phyloP scores from a whole-genome alignment of 2,888 invertebrate genomes.

The Eristalis intricaria region DNA sequence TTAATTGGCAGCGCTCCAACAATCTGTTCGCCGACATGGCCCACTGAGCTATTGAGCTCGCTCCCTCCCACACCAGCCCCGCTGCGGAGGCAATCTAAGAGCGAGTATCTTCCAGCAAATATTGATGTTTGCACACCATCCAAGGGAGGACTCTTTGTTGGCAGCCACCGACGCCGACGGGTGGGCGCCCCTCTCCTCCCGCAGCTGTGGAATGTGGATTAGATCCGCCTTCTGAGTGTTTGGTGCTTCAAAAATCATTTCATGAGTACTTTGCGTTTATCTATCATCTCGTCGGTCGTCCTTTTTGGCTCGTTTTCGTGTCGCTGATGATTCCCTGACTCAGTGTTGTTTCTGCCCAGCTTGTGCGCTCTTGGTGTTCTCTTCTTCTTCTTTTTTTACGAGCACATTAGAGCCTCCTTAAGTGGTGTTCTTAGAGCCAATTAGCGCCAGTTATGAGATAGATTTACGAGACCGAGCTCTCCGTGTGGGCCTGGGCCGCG shows the following conservation, averaged over 20 bases:
- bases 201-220: not conserved
- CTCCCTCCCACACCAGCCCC: not conserved
- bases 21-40: not conserved
- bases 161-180: not conserved
- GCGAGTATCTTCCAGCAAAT: constrained; percentile 6
- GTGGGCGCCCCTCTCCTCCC: not conserved
- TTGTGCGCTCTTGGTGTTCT: not conserved
- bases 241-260: constrained; percentile 1
- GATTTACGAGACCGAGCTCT: constrained; percentile 16
- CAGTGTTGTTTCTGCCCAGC: not conserved
- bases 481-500: not conserved
- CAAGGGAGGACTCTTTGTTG: not conserved
- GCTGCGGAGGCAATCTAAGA: not conserved
- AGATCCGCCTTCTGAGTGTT: not conserved
- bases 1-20: not conserved
- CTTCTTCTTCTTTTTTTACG: constrained; percentile 5
- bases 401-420: constrained; percentile 35
- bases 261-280: not conserved
- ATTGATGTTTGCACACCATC: not conserved
- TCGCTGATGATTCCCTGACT: constrained; percentile 4
- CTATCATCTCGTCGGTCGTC: not conserved
- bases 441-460: constrained; percentile 49
- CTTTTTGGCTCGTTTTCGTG: constrained; percentile 2
- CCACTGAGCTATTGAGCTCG: not conserved
- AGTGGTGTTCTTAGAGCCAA: constrained; percentile 43